Base-by-base conservation (phyloP, 2,888 invertebrate species). In the Aleiodes leptofemur region DNA sequence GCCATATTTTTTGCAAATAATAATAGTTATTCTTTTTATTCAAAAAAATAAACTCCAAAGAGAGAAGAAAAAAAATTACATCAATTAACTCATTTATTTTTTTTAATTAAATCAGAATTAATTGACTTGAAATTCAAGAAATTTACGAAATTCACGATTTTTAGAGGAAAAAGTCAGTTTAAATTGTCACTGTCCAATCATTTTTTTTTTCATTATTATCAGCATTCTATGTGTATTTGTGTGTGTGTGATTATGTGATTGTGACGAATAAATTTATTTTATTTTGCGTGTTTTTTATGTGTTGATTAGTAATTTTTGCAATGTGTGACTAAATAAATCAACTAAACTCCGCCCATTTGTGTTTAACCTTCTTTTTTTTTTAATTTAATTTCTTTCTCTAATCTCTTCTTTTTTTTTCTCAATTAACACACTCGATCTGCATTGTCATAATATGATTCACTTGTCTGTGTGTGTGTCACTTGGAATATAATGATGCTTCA, bases 1-100 rank as follows among this genome's bases (percentile, higher is more conserved):
- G 88, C 86, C 89, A 89, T 89, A 78, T 34, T 70, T 70, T 43
- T 9, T 6, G 5, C 34, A 34, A 34, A 6, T 34, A 23, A 23
- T 34, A 34, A 34, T 34, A 34, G 2, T 23, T 23, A 1, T 2
- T 23, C 2, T 23, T 23, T 23, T 1, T 23, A 23, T 23, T 1
- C 23, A 23, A 23, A n/a, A n/a, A n/a, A n/a, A 23, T 23, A 23
- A 23, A 23, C 23, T 23, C 2, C 23, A 23, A 23, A 23, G 23
- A 1, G 23, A 23, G 23, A 23, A 23, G n/a, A 23, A 23, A 23
- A 23, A 2, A 23, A 23, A 23, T 23, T 23, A 23, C 23, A 23
- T 23, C 23, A 23, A 23, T 23, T 23, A 23, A 23, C 23, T 23
- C 23, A 23, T 23, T 23, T 23, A 23, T 23, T 23, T 23, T 23